Percentiles rank a stretch among this genome's conserved stretches.
phyloP scores from a whole-genome alignment of 1,140 invertebrate species.

The Drosophila hydei region DNA sequence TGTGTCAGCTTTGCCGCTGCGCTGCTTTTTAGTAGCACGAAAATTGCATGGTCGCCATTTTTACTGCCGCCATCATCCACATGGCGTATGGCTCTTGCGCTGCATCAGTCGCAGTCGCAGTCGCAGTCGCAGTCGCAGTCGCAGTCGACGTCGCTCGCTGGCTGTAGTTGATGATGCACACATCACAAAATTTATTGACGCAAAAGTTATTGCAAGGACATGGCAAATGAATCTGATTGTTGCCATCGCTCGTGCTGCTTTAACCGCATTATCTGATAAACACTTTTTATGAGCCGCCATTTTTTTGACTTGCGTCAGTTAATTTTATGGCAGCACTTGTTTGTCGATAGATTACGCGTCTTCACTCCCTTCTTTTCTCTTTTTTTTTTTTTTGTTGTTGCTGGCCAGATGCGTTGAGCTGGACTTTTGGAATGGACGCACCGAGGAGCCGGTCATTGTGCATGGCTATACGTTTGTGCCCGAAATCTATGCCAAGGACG shows the following conservation, averaged over 20 bases:
- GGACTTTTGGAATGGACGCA: slow-evolving; percentile 98
- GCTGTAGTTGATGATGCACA: slow-evolving; percentile 33
- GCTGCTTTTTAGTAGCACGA: slow-evolving; percentile 37
- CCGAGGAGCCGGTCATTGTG: slow-evolving; percentile 97
- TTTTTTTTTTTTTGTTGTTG: slow-evolving; percentile 1
- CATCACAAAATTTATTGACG: slow-evolving; percentile 73
- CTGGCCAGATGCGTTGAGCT: slow-evolving; percentile 92
- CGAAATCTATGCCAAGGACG: slow-evolving; percentile 97
- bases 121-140: neutral
- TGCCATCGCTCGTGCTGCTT: neutral
- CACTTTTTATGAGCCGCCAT: slow-evolving; percentile 31
- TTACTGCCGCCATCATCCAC: slow-evolving; percentile 39
- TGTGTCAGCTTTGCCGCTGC: slow-evolving; percentile 37
- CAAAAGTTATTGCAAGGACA: slow-evolving; percentile 57
- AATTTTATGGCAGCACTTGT: slow-evolving; percentile 44
- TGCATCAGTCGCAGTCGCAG: neutral
- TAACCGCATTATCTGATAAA: slow-evolving; percentile 13
- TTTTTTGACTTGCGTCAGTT: slow-evolving; percentile 45
- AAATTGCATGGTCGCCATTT: slow-evolving; percentile 56
- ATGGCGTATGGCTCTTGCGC: slow-evolving; percentile 18
- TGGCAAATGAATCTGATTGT: slow-evolving; percentile 22
- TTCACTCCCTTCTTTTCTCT: neutral
- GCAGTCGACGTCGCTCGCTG: neutral
- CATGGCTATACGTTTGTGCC: slow-evolving; percentile 99
- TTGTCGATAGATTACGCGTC: neutral